These are phyloP conservation scores for Mormyrus iriodes DNA, from an alignment of 2,113 vertebrate species.

Conservation along the genomic window DNA sequence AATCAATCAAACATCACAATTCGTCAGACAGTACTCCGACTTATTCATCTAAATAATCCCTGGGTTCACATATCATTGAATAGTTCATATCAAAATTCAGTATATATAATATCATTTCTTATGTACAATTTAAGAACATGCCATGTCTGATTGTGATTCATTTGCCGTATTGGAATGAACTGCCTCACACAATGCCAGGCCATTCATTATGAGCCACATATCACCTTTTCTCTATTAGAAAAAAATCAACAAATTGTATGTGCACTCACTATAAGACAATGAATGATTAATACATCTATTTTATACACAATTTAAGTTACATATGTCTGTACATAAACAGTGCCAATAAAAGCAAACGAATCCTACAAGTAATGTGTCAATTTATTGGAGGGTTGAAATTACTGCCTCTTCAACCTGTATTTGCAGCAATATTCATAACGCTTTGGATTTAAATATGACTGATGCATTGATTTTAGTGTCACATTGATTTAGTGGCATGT, in stretches of 20 bases:
- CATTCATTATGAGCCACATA: not conserved
- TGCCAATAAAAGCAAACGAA: constrained; percentile 1
- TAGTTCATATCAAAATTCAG: not conserved
- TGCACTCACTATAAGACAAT: not conserved
- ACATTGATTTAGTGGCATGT: not conserved
- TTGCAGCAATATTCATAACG: not conserved
- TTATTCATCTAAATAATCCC: not conserved
- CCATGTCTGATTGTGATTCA: constrained; percentile 7
- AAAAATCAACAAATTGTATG: not conserved
- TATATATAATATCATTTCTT: not conserved
- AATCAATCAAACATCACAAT: not conserved
- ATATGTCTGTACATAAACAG: not conserved
- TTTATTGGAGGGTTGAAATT: not conserved
- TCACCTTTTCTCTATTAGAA: not conserved
- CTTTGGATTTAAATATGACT: constrained; percentile 8
- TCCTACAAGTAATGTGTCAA: not conserved
- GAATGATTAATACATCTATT: not conserved
- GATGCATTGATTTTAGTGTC: constrained; percentile 11
- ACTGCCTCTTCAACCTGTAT: too few relatives aligned
- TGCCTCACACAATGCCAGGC: not conserved
- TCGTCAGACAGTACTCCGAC: not conserved
- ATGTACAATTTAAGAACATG: not conserved
- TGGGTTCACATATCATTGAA: not conserved
- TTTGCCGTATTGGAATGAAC: not conserved
- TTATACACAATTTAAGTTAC: not conserved